Evolutionary conservation across 1,140 invertebrate species (phyloP), one percentile per base, ranked within the genome.

Genomic region (Neotoxoptera formosana): DNA sequence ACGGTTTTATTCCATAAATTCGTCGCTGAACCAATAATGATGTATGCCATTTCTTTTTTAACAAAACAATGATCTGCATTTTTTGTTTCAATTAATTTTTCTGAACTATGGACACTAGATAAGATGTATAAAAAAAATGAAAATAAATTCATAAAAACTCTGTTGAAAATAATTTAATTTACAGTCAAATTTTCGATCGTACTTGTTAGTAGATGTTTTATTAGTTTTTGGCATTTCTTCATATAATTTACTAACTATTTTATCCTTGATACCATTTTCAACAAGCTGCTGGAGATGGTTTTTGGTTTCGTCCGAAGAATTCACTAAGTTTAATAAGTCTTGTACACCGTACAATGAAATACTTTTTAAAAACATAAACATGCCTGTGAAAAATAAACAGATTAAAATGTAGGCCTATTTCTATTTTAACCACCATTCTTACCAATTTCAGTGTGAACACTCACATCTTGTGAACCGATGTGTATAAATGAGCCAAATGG

Each of bases 401-500:
- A 53, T 93, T 53, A 20, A 47, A 84, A n/a, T 93, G 6, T 51
- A 48, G 4, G n/a, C 21, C 3, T 25, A 25, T 11, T 14, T 84
- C 9, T 51, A 86, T 36, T 76, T 34, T 30, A 48, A 30, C 47
- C 7, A 56, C 86, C 30, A 89, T 60, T 56, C 81, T 56, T 93
- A 94, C 93, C 93, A 81, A 94, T n/a, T 93, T 94, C 21, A 17
- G 90, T 86, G 4, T 94, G 45, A 4, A 60, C 60, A 41, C 7
- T 53, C 1, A 92, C n/a, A 76, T 91, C 84, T 93, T 93, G 53
- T 67, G 41, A 14, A 34, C 89, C 45, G 0, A 93, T 60, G 23
- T 94, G 93, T 76, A 94, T 56, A 86, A 94, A 93, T 45, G 30
- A 81, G 8, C 94, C 94, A 76, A 91, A 93, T 7, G 25, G 45